Base-by-base conservation (phyloP, 2,797 vertebrate genomes). In the Syngnathus acus region DNA sequence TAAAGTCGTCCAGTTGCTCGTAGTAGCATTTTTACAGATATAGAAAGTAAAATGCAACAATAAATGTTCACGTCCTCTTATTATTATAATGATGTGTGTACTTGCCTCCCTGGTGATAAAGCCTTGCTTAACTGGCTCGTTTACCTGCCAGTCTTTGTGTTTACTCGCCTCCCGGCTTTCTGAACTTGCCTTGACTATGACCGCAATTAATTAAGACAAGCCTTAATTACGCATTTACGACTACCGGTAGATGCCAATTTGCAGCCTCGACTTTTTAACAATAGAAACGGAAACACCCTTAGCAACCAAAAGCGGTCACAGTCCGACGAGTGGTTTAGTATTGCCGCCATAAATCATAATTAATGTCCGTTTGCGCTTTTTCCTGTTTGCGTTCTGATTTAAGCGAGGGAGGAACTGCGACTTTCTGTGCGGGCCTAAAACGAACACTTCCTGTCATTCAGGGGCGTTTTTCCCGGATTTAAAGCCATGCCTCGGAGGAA, bases 371-470 rank as follows among this genome's bases (percentile, higher is more conserved):
- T 64, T 37, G 54, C 70, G 47, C 76, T 72, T 75, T 83, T 85
- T 88, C 85, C 78, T 85, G 75, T 89, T 77, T 91, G 89, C 89
- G 65, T 89, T 62, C 62, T 84, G 68, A 73, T 76, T 77, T 54
- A 70, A 63, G 73, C 73, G 72, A 78, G 68, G 66, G 69, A 75
- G 65, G 77, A 70, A 78, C 64, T 65, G 72, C 90, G 88, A 47
- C 16, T 47, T 47, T 47, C 13, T 47, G 45, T 47, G 45, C 4
- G 45, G 45, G 13, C 92, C 95, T 94, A 94, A 94, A 94, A 94
- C 89, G 90, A 93, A 93, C 92, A 95, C 95, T 98, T 98, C 96
- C 95, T 94, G 87, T 94, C 90, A 99, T 99, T 98, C 94, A 89
- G 89, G 89, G 91, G 89, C 84, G 91, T 94, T 92, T 92, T 94